These are phyloP conservation scores for Trogon surrucura DNA, from an alignment of 2,113 vertebrate genomes.

Conservation along the genomic window DNA sequence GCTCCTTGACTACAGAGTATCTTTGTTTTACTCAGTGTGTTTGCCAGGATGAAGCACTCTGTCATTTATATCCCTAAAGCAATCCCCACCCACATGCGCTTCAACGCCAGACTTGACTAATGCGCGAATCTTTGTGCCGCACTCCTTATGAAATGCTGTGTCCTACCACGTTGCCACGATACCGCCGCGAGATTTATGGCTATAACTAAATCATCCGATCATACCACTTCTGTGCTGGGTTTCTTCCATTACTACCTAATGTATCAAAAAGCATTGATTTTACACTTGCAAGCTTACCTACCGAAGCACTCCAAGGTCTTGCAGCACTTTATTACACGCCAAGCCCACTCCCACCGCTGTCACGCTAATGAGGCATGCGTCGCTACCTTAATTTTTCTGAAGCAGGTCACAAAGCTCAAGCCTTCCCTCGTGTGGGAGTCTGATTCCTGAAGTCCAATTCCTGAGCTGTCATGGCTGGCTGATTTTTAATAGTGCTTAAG, in stretches of 20 bases:
- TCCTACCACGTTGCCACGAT: conserved; percentile 45
- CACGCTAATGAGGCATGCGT: conserved; percentile 57
- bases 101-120: conserved; percentile 16
- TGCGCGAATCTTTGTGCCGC: background rate
- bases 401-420: conserved; percentile 34
- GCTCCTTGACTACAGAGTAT: background rate
- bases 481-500: conserved; percentile 4
- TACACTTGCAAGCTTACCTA: conserved; percentile 18
- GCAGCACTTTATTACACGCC: conserved; percentile 39
- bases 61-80: background rate
- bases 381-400: conserved; percentile 36
- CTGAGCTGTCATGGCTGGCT: conserved; percentile 6
- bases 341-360: conserved; percentile 41
- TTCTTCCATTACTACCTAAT: conserved; percentile 62
- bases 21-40: background rate
- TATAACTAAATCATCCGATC: conserved; percentile 64
- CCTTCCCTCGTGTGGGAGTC: conserved; percentile 47
- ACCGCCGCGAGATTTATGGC: conserved; percentile 58
- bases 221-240: conserved; percentile 51
- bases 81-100: background rate
- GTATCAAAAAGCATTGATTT: conserved; percentile 67
- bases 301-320: conserved; percentile 28
- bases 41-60: conserved; percentile 12
- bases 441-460: conserved; percentile 17
- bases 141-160: conserved; percentile 23